Conservation (phyloP, 1,140 invertebrate species). For the Drosophila lini region DNA sequence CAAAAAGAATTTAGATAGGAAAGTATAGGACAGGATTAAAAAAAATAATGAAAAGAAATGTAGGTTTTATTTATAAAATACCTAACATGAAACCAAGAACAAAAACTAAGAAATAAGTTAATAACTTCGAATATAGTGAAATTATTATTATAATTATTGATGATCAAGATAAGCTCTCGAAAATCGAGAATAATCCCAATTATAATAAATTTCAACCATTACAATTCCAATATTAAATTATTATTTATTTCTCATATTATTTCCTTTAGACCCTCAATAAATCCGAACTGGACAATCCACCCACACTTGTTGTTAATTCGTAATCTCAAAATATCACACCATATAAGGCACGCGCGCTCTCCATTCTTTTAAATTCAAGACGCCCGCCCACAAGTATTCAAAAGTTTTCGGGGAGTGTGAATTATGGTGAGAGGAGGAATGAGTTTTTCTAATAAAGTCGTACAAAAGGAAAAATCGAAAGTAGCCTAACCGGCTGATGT, state of each 20-base stretch:
- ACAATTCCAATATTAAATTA: neutral
- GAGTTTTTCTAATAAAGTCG: conserved; percentile 44
- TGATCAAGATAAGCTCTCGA: too few species aligned
- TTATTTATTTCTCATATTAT: neutral
- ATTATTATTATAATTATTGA: too few species aligned
- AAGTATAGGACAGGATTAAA: too few species aligned
- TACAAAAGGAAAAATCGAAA: conserved; percentile 66
- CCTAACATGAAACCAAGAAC: too few species aligned
- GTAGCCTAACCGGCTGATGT: conserved; percentile 38
- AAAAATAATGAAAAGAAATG: too few species aligned
- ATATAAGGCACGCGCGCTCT: conserved; percentile 33
- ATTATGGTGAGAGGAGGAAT: conserved; percentile 4
- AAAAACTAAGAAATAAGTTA: too few species aligned
- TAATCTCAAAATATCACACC: conserved; percentile 39
- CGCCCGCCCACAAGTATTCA: conserved; percentile 23
- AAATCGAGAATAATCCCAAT: neutral
- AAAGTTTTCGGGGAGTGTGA: conserved; percentile 27
- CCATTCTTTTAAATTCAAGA: conserved; percentile 17
- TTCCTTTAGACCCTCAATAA: neutral
- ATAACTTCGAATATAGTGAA: too few species aligned
- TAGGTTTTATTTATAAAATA: too few species aligned
- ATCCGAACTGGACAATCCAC: conserved; percentile 14
- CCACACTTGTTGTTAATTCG: conserved; percentile 25
- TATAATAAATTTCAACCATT: neutral
- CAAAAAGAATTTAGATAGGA: neutral